Conservation (phyloP, 2,113 vertebrate genomes). For the Oryzias javanicus region DNA sequence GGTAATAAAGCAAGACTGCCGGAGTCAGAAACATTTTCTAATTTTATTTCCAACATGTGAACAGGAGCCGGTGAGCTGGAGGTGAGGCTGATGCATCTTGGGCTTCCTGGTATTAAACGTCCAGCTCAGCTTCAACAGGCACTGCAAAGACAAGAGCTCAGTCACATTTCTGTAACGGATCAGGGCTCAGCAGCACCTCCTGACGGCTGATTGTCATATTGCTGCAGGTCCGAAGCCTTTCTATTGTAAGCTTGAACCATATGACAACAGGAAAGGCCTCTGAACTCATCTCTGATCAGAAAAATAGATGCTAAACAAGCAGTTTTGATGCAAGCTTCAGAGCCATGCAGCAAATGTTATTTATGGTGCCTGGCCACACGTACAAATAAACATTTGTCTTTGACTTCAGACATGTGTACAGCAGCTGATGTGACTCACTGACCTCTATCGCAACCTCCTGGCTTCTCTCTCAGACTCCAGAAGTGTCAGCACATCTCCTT, state of each 20-base stretch:
- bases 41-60: conserved; percentile 69
- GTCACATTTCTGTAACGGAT: not conserved
- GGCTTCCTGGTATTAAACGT: conserved; percentile 1
- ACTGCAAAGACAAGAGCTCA: conserved; percentile 23
- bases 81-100: conserved; percentile 3
- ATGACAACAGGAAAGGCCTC: too few relatives aligned
- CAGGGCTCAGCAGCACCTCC: too few relatives aligned
- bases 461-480: conserved; percentile 96
- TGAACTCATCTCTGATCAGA: too few relatives aligned
- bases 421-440: not conserved
- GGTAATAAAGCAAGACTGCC: not conserved
- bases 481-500: conserved; percentile 95
- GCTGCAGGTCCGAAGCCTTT: too few relatives aligned
- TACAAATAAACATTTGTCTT: too few relatives aligned
- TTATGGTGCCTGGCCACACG: too few relatives aligned
- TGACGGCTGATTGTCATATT: too few relatives aligned
- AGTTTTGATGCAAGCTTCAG: too few relatives aligned
- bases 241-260: too few relatives aligned
- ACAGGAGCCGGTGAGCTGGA: conserved; percentile 22
- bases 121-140: conserved; percentile 34
- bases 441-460: conserved; percentile 84
- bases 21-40: conserved; percentile 18
- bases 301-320: too few relatives aligned
- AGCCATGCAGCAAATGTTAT: too few relatives aligned
- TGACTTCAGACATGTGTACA: too few relatives aligned